phyloP scores from a whole-genome alignment of 1,140 invertebrate species.

The Trachymyrmex septentrionalis region DNA sequence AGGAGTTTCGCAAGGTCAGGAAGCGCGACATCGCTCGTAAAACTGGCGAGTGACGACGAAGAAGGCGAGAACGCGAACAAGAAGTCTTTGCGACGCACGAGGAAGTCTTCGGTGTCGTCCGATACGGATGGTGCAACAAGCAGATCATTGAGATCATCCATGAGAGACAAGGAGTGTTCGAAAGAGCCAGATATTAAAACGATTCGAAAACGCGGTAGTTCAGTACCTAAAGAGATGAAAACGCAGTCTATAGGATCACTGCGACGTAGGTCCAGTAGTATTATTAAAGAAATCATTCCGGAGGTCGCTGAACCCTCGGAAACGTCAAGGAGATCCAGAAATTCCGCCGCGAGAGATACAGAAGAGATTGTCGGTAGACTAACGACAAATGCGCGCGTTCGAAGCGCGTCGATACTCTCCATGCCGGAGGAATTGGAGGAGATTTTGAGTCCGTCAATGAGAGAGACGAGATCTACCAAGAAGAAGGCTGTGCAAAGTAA shows the following conservation, averaged over 20 bases:
- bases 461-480: slow-evolving; percentile 19
- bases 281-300: slow-evolving; percentile 71
- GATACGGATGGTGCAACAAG: not conserved
- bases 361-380: slow-evolving; percentile 60
- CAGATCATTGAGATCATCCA: not conserved
- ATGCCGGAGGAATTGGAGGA: slow-evolving; percentile 81
- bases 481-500: slow-evolving; percentile 18
- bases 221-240: slow-evolving; percentile 75
- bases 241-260: not conserved
- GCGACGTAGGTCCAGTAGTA: slow-evolving; percentile 60
- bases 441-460: slow-evolving; percentile 59
- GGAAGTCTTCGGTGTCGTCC: slow-evolving; percentile 28
- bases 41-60: slow-evolving; percentile 36
- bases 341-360: not conserved
- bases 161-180: not conserved
- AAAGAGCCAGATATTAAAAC: not conserved
- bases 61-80: slow-evolving; percentile 16
- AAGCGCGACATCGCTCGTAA: slow-evolving; percentile 69
- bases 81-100: slow-evolving; percentile 30
- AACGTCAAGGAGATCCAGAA: not conserved
- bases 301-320: slow-evolving; percentile 57
- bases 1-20: slow-evolving; percentile 32
- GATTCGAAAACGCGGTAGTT: slow-evolving; percentile 71
- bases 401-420: slow-evolving; percentile 76
- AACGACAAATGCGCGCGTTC: slow-evolving; percentile 69